Percentiles rank a stretch among this genome's conserved stretches.
Evolutionary conservation across 2,113 vertebrate species (phyloP).

Genomic region (zebrafish (Danio rerio)): DNA sequence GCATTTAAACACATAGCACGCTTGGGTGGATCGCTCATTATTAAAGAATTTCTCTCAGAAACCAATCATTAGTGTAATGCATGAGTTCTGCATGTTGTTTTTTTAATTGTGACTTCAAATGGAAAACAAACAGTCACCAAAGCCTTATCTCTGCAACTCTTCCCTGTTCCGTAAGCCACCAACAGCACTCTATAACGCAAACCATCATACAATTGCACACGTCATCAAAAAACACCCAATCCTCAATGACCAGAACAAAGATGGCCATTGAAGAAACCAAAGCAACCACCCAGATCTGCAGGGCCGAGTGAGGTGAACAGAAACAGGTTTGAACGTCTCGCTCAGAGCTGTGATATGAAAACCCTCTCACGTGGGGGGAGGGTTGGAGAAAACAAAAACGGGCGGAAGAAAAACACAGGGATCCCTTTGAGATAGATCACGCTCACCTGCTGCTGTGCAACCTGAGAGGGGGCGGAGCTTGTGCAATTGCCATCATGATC

Average conservation of each 20-base stretch:
- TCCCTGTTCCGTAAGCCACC: background rate
- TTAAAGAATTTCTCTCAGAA: too few species aligned
- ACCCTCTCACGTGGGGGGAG: constrained; percentile 5
- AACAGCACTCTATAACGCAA: background rate
- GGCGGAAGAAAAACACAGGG: background rate
- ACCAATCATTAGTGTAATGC: too few species aligned
- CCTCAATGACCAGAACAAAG: background rate
- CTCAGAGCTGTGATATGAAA: background rate
- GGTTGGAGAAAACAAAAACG: background rate
- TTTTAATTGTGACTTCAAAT: background rate
- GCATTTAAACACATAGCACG: too few species aligned
- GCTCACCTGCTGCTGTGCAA: constrained; percentile 26
- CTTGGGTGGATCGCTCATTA: too few species aligned
- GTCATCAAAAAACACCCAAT: background rate
- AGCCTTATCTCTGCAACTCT: background rate
- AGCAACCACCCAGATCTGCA: background rate
- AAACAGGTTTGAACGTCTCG: constrained; percentile 4
- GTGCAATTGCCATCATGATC: background rate
- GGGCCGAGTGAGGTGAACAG: background rate
- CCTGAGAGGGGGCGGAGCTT: background rate
- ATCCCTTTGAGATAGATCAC: constrained; percentile 11
- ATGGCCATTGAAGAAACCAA: background rate
- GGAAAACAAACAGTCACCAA: background rate
- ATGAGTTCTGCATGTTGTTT: background rate
- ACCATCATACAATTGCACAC: too few species aligned